These are phyloP conservation scores for Pandion haliaetus DNA, from an alignment of 2,113 vertebrate genomes.

Conservation along the genomic window DNA sequence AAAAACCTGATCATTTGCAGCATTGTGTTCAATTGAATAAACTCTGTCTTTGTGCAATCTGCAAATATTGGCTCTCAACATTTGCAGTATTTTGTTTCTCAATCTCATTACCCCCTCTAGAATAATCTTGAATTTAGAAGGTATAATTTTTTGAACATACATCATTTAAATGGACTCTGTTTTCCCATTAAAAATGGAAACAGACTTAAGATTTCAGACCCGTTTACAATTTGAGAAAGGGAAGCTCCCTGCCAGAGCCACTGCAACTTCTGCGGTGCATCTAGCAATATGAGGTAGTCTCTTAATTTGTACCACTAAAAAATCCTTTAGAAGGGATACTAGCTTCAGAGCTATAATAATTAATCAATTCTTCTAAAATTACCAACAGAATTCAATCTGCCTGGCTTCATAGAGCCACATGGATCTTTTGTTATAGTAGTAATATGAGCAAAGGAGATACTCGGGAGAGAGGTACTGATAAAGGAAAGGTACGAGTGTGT, in stretches of 20 bases:
- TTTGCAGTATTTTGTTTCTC: not conserved
- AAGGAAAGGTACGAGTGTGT: constrained; percentile 1
- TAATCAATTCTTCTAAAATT: constrained; percentile 29
- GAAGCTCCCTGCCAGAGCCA: constrained; percentile 29
- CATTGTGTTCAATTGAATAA: constrained; percentile 21
- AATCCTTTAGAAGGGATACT: not conserved
- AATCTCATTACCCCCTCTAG: not conserved
- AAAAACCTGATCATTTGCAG: not conserved
- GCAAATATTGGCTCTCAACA: constrained; percentile 34
- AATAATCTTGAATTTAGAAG: not conserved
- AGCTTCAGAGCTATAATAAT: constrained; percentile 25
- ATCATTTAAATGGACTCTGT: not conserved
- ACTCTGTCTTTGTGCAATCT: constrained; percentile 44
- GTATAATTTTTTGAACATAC: not conserved
- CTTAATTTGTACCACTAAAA: not conserved
- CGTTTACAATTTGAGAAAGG: not conserved
- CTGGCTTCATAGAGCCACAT: not conserved
- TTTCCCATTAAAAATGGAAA: not conserved
- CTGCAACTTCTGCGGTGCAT: constrained; percentile 9
- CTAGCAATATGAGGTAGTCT: not conserved
- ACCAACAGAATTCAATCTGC: not conserved
- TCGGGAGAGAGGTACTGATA: constrained; percentile 18
- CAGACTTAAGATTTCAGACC: not conserved
- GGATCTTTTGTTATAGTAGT: not conserved
- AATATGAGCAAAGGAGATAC: not conserved